Conservation (phyloP, 2,113 vertebrate genomes). For the Typhlomys cinereus region DNA sequence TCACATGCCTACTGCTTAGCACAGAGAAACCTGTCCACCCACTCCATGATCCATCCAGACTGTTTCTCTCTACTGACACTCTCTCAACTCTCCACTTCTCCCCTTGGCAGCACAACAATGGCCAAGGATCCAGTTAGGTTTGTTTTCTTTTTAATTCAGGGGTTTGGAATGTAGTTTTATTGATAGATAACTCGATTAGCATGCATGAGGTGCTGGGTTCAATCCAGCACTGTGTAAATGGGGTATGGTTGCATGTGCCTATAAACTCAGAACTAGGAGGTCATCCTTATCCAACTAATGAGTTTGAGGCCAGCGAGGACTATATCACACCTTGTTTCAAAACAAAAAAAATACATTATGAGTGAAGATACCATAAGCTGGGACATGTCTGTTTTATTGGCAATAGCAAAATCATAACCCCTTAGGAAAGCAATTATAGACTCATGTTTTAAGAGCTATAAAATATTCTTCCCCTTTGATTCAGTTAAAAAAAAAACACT, state of each 20-base stretch:
- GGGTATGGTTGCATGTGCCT: neutral
- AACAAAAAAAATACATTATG: neutral
- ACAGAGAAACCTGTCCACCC: neutral
- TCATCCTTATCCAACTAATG: neutral
- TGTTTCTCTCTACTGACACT: neutral
- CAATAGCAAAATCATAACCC: neutral
- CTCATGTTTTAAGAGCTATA: constrained; percentile 35
- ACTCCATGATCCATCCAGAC: neutral
- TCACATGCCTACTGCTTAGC: neutral
- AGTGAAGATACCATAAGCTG: neutral
- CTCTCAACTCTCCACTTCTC: neutral
- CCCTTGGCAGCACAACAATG: neutral
- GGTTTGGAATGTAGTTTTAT: neutral
- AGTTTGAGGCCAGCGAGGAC: neutral
- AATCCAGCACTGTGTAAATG: neutral
- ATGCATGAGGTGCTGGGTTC: neutral
- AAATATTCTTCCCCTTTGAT: constrained; percentile 30
- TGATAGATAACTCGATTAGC: neutral
- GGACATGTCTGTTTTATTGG: neutral
- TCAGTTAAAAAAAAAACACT: constrained; percentile 31
- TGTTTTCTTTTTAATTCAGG: neutral
- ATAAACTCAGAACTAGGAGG: neutral
- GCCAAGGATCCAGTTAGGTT: neutral
- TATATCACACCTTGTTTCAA: neutral
- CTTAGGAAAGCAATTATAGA: constrained; percentile 1